Base-by-base conservation (phyloP, 2,888 invertebrate genomes). In the Nomada goodeniana region DNA sequence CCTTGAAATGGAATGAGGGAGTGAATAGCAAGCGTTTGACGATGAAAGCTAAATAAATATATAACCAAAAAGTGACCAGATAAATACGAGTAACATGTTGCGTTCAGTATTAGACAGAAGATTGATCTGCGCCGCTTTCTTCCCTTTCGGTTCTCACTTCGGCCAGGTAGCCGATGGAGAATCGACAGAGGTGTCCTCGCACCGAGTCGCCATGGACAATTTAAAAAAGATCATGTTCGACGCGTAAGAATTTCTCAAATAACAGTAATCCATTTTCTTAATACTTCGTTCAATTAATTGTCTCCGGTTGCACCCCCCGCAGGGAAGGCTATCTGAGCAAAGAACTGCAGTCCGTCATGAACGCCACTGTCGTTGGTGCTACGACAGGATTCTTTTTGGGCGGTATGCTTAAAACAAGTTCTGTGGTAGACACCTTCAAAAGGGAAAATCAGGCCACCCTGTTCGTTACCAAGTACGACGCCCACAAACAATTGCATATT, bases 401-500 rank as follows among this genome's bases (percentile, higher is more conserved):
- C 20, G 96, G 94, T 0, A 85, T 95, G 60, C 91, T 95, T 2
- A 93, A 94, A 85, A 96, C 96, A 15, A 94, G 95, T 86, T 90
- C 91, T 4, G 95, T 96, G 1, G 11, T 53, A 10, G 3, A 74
- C 2, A 36, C 96, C 88, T 97, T 97, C 88, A 95, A 97, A 92
- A 96, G 96, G 91, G 96, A 95, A 84, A 97, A 97, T 93, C 95
- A 97, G 94, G 97, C 97, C 11, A 96, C 97, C 4, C 94, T 95
- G 68, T 97, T 96, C 92, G 94, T 94, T 68, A 95, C 95, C 69
- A 96, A 96, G 82, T 91, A 95, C 10, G 95, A 97, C 71, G 97
- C 97, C 3, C 96, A 97, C 96, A 96, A 95, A 94, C 95, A 95
- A 89, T 92, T 97, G 20, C 97, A 97, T 94, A 96, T 97, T 91